A percentile compares a stretch with the other conserved stretches of the same genome.
Evolutionary conservation across 2,888 invertebrate species (phyloP).

Genomic region (Megastigmus dorsalis): DNA sequence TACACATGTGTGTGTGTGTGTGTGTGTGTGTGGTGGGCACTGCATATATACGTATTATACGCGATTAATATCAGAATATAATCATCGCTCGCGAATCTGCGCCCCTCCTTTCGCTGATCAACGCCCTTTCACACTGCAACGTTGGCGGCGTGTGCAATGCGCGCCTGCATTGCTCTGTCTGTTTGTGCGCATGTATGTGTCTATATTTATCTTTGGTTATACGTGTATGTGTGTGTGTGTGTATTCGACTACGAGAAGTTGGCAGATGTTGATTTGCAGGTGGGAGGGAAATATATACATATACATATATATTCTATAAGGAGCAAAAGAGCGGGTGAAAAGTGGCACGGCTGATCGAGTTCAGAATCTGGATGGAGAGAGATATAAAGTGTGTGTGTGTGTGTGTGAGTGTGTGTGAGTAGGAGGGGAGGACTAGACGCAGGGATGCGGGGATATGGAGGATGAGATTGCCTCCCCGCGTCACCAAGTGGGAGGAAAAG

Average conservation of each 20-base stretch:
- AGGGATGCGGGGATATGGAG: background rate
- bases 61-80: constrained; percentile 24
- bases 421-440: constrained; percentile 1
- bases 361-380: background rate
- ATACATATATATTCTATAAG: no score
- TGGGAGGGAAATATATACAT: constrained; percentile 24
- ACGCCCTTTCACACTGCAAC: no score
- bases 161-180: no score
- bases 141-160: no score
- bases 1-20: background rate
- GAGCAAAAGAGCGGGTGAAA: background rate
- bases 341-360: background rate
- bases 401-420: no score
- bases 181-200: background rate
- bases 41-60: no score
- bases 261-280: constrained; percentile 44
- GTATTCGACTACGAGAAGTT: background rate
- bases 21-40: background rate
- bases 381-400: no score
- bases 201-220: background rate
- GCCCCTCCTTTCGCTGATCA: background rate
- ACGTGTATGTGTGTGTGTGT: constrained; percentile 18
- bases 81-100: background rate
- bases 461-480: no score
- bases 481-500: background rate